Conservation (phyloP, 1,140 invertebrate species). For the Schmidtea mediterranea region DNA sequence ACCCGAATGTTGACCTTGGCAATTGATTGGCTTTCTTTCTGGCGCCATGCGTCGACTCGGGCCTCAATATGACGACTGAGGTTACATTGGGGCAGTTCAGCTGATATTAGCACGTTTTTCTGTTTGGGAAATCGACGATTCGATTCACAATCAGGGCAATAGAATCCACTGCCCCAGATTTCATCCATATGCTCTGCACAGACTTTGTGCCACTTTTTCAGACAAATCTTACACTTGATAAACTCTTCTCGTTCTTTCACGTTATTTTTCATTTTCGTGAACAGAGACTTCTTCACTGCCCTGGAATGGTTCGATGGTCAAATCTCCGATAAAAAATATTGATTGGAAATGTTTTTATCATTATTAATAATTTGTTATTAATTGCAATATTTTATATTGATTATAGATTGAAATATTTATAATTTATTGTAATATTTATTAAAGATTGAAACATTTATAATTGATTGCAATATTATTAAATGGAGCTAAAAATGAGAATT, state of each 20-base stretch:
- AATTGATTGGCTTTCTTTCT: slow-evolving; percentile 68
- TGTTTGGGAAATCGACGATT: slow-evolving; percentile 23
- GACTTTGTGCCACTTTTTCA: slow-evolving; percentile 81
- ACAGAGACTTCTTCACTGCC: too few species aligned
- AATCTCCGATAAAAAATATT: too few species aligned
- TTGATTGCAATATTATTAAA: too few species aligned
- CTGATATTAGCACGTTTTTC: slow-evolving; percentile 8
- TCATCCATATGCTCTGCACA: slow-evolving; percentile 75
- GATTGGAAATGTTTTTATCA: too few species aligned
- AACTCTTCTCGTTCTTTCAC: slow-evolving; percentile 85
- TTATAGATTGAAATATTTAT: too few species aligned
- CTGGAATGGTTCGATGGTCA: too few species aligned
- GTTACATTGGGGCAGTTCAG: not conserved
- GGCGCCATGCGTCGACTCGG: slow-evolving; percentile 81
- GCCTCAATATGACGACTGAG: slow-evolving; percentile 68
- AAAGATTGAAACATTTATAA: too few species aligned
- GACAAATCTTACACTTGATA: slow-evolving; percentile 75
- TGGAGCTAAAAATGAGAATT: too few species aligned
- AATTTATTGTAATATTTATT: too few species aligned
- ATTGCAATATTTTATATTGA: too few species aligned
- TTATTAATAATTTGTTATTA: too few species aligned
- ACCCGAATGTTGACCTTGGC: slow-evolving; percentile 90
- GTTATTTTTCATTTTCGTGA: slow-evolving; percentile 69
- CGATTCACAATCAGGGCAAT: slow-evolving; percentile 7
- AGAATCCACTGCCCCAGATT: slow-evolving; percentile 43